Evolutionary conservation across 2,797 vertebrate genomes (phyloP), one percentile per base, ranked within the genome.

Genomic region (Mustela erminea): DNA sequence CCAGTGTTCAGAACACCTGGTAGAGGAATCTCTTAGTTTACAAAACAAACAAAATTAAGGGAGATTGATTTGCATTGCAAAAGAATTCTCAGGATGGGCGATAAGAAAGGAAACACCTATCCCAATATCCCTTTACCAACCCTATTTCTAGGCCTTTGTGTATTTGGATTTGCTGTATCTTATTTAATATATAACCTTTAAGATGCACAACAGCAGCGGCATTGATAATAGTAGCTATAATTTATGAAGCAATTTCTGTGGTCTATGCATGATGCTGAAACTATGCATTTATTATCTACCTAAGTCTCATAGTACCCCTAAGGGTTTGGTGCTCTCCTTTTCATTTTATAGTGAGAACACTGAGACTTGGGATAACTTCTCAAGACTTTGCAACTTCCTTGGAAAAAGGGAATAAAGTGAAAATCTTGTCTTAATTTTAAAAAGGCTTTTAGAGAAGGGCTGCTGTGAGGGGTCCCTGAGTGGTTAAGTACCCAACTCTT

Each of bases 1-100:
- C n/a, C 23, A 54, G 74, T 15, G 95, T 97, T 90, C 27, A 84
- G 62, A 97, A 91, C 43, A 96, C 62, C 60, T 96, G 35, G 41
- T 87, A 2, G 64, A 90, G 41, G 23, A 92, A 97, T 90, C 12
- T n/a, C 54, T 54, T 82, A 82, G 85, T 85, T 90, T 86, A 92
- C 13, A 89, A 92, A 91, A 92, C 29, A 95, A 96, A 75, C 60
- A 32, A 93, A 93, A 92, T 92, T 78, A 93, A 94, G 41, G 29
- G 18, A 35, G 32, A 95, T 62, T 96, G 38, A 93, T 95, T 46
- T 84, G 8, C 43, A 90, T n/a, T 94, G 9, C 54, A 77, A 82
- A 96, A 86, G 27, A 91, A 92, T 77, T 8, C 15, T 58, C 60
- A 70, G 2, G 8, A 27, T 92, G 60, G 1, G 66, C 38, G 15